Conservation (phyloP, 2,888 invertebrate genomes). For the Ichneumon xanthorius region DNA sequence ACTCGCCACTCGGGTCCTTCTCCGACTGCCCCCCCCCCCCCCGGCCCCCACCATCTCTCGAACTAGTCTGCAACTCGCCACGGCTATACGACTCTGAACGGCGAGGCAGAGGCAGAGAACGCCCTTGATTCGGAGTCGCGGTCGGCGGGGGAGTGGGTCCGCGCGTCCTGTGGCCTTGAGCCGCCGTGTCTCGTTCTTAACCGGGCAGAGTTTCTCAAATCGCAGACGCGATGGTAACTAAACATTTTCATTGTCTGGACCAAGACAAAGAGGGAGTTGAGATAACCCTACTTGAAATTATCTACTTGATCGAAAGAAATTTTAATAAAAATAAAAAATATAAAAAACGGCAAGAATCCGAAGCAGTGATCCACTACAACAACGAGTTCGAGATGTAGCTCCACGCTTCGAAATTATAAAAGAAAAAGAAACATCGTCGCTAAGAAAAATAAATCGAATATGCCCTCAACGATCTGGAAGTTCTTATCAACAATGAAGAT, state of each 20-base stretch:
- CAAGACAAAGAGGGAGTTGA: too few relatives aligned
- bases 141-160: conserved; percentile 82
- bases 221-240: conserved; percentile 29
- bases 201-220: conserved; percentile 83
- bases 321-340: too few relatives aligned
- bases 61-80: not conserved
- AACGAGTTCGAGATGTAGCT: too few relatives aligned
- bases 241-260: not conserved
- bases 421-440: not conserved
- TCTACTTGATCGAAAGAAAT: not conserved
- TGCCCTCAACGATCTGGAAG: not conserved
- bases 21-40: not conserved
- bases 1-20: conserved; percentile 39
- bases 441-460: not conserved
- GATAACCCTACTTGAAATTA: too few relatives aligned
- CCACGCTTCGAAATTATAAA: not conserved
- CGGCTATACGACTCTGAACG: not conserved
- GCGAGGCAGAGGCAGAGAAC: conserved; percentile 71
- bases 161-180: conserved; percentile 82
- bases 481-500: not conserved
- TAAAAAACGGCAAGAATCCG: too few relatives aligned
- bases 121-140: conserved; percentile 83
- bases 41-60: too few relatives aligned
- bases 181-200: conserved; percentile 80
- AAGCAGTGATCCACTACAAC: too few relatives aligned